Conservation (phyloP, 2,888 invertebrate genomes). For the Scaptomyza caliginosa region DNA sequence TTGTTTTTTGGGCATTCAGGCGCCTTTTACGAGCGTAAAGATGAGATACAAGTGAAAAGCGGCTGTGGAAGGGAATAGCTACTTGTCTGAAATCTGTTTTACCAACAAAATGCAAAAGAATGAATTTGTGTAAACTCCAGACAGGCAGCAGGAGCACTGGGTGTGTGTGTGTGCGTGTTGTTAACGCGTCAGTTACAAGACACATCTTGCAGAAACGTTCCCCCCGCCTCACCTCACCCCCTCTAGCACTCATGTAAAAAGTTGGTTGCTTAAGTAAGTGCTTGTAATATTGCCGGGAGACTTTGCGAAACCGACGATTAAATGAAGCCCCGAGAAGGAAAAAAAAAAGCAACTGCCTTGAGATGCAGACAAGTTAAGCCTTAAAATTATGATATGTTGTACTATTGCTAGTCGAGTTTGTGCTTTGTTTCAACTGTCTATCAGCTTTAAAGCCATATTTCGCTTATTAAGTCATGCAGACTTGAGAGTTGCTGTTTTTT, state of each 20-base stretch:
- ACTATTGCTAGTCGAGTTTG: too few relatives aligned
- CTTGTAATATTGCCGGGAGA: slow-evolving; percentile 48
- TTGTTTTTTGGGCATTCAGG: slow-evolving; percentile 25
- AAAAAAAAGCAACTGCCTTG: slow-evolving; percentile 8
- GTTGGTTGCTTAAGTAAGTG: slow-evolving; percentile 51
- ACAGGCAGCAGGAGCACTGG: slow-evolving; percentile 15
- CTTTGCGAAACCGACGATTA: slow-evolving; percentile 47
- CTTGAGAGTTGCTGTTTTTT: not conserved
- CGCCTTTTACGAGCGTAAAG: slow-evolving; percentile 25
- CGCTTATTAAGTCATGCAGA: not conserved
- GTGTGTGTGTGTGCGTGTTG: slow-evolving; percentile 29
- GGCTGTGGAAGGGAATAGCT: not conserved
- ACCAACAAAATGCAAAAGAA: slow-evolving; percentile 52
- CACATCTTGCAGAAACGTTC: slow-evolving; percentile 33
- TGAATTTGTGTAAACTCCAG: slow-evolving; percentile 44
- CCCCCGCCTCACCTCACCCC: too few relatives aligned
- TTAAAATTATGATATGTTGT: not conserved
- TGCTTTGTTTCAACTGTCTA: too few relatives aligned
- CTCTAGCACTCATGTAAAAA: not conserved
- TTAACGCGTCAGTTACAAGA: slow-evolving; percentile 53
- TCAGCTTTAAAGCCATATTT: not conserved
- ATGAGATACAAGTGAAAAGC: not conserved
- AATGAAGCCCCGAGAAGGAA: slow-evolving; percentile 25
- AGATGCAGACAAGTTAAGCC: not conserved
- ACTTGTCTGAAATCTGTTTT: slow-evolving; percentile 50